Evolutionary conservation across 2,888 invertebrate genomes (phyloP).

Genomic region (Xestobium rufovillosum): DNA sequence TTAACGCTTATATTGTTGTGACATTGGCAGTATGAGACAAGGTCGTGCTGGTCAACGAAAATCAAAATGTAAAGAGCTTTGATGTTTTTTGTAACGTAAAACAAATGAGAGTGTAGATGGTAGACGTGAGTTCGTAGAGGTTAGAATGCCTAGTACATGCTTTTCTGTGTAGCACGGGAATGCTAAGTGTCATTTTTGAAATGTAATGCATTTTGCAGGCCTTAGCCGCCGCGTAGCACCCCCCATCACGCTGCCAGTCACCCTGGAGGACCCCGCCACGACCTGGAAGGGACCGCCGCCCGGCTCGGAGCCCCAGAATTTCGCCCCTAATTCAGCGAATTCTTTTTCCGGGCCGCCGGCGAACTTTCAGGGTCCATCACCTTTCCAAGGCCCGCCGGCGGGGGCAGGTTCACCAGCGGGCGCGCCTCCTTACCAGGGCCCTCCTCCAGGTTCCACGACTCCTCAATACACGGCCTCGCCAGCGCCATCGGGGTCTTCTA

Average conservation of each 20-base stretch:
- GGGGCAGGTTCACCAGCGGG: constrained; percentile 70
- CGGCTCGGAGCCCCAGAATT: constrained; percentile 58
- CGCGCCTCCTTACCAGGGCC: constrained; percentile 60
- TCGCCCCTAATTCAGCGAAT: constrained; percentile 55
- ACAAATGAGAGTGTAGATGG: too few species aligned
- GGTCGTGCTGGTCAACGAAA: constrained; percentile 49
- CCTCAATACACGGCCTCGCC: constrained; percentile 83
- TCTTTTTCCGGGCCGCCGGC: constrained; percentile 54
- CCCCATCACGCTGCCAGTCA: constrained; percentile 60
- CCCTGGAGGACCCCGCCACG: constrained; percentile 66
- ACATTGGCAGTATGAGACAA: constrained; percentile 47
- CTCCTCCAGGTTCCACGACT: constrained; percentile 67
- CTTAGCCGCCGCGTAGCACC: constrained; percentile 73
- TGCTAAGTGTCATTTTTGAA: constrained; percentile 13
- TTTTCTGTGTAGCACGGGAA: constrained; percentile 23
- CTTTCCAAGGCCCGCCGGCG: constrained; percentile 60
- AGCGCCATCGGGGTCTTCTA: constrained; percentile 73
- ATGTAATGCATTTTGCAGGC: constrained; percentile 50
- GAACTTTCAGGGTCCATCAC: constrained; percentile 48
- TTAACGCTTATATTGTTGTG: constrained; percentile 23
- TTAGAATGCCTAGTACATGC: constrained; percentile 30
- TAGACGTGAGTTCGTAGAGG: constrained; percentile 30
- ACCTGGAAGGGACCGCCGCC: constrained; percentile 75
- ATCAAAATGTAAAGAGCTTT: constrained; percentile 46
- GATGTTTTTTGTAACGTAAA: too few species aligned